Conservation (phyloP, 2,888 invertebrate genomes). For the Saturnia pavonia region DNA sequence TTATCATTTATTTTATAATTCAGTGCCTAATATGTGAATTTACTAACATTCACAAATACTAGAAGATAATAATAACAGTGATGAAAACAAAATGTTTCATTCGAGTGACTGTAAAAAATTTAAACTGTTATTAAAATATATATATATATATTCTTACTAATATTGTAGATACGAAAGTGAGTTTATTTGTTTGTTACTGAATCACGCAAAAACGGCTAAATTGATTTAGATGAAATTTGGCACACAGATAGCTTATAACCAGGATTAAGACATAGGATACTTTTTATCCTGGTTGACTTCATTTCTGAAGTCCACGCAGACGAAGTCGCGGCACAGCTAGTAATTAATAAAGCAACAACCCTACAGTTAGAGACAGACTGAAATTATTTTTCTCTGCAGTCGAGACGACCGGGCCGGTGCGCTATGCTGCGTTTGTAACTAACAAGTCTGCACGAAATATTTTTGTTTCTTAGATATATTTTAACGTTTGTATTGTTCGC, state of each 20-base stretch:
- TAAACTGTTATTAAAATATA: background rate
- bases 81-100: background rate
- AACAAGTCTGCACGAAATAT: conserved; percentile 16
- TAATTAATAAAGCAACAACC: conserved; percentile 37
- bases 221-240: no score
- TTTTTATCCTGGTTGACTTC: no score
- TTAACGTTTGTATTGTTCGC: background rate
- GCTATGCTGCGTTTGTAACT: conserved; percentile 16
- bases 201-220: no score
- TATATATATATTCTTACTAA: no score
- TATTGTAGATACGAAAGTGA: no score
- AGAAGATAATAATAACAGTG: background rate
- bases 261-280: no score
- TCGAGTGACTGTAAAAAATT: background rate
- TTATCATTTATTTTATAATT: background rate
- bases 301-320: no score
- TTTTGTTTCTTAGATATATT: background rate
- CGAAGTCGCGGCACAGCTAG: no score
- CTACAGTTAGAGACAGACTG: conserved; percentile 34
- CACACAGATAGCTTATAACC: no score
- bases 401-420: conserved; percentile 25
- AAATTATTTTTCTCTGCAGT: conserved; percentile 47
- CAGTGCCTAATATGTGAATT: background rate
- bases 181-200: no score
- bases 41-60: background rate